These are phyloP conservation scores for Linnaemya vulpina DNA, from an alignment of 2,888 invertebrate species.

Conservation along the genomic window DNA sequence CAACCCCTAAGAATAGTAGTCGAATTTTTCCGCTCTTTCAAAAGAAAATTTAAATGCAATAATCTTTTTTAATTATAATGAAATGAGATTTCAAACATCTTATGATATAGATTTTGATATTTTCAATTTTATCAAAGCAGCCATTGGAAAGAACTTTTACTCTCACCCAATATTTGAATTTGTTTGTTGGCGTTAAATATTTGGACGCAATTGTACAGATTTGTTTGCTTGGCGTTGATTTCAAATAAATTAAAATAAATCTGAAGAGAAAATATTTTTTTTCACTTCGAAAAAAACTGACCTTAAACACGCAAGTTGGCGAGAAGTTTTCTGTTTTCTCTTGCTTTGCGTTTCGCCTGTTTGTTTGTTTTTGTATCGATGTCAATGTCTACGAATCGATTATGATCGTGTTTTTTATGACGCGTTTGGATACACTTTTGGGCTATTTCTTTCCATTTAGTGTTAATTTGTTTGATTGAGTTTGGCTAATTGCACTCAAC, in stretches of 20 bases:
- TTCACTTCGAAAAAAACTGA: constrained; percentile 29
- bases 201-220: neutral
- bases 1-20: too few species aligned
- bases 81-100: too few species aligned
- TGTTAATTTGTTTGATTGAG: neutral
- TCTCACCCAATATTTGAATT: constrained; percentile 20
- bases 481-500: constrained; percentile 7
- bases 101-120: too few species aligned
- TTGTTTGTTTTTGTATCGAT: constrained; percentile 20
- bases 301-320: constrained; percentile 61
- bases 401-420: neutral
- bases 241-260: neutral
- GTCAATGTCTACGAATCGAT: constrained; percentile 22
- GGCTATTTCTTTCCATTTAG: constrained; percentile 19
- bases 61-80: too few species aligned
- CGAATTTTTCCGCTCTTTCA: too few species aligned
- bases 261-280: neutral
- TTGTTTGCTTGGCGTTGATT: constrained; percentile 18
- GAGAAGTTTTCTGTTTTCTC: neutral
- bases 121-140: too few species aligned
- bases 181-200: constrained; percentile 4
- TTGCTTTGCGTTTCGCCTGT: constrained; percentile 6
- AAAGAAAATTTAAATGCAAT: too few species aligned
- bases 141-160: neutral
- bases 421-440: constrained; percentile 14